Percentiles rank a stretch among this genome's conserved stretches.
phyloP scores from a whole-genome alignment of 2,113 vertebrate species.

The Pseudorasbora parva region DNA sequence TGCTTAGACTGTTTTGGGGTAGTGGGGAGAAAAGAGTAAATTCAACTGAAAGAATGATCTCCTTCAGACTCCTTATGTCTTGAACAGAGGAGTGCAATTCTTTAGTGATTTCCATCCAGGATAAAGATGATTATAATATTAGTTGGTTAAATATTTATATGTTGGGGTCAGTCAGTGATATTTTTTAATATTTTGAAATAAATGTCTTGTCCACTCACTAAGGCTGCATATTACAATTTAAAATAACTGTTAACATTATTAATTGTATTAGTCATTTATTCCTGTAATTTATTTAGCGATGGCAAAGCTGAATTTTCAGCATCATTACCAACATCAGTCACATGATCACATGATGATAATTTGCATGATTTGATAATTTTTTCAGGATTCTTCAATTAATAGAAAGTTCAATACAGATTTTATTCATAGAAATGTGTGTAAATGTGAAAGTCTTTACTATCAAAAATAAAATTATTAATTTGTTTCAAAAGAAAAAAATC shows the following conservation, averaged over 20 bases:
- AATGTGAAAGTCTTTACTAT: too few relatives aligned
- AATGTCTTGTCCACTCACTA: background rate
- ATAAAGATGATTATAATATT: too few relatives aligned
- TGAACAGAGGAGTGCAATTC: background rate
- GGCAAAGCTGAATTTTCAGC: background rate
- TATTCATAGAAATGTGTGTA: too few relatives aligned
- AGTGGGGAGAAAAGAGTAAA: too few relatives aligned
- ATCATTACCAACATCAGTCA: too few relatives aligned
- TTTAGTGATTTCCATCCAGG: background rate
- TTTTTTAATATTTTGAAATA: background rate
- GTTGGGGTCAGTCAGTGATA: background rate
- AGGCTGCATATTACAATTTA: background rate
- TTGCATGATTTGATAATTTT: too few relatives aligned
- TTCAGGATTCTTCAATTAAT: too few relatives aligned
- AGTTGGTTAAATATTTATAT: background rate
- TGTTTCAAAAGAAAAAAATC: too few relatives aligned
- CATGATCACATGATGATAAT: too few relatives aligned
- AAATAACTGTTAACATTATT: too few relatives aligned
- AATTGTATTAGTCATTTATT: background rate
- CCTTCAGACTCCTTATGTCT: background rate
- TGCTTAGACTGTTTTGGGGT: background rate
- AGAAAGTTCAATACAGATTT: too few relatives aligned
- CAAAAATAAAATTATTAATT: too few relatives aligned
- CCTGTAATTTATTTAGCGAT: background rate
- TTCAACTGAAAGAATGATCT: background rate